Conservation (phyloP, 2,888 invertebrate species). For the Agrochola lota region DNA sequence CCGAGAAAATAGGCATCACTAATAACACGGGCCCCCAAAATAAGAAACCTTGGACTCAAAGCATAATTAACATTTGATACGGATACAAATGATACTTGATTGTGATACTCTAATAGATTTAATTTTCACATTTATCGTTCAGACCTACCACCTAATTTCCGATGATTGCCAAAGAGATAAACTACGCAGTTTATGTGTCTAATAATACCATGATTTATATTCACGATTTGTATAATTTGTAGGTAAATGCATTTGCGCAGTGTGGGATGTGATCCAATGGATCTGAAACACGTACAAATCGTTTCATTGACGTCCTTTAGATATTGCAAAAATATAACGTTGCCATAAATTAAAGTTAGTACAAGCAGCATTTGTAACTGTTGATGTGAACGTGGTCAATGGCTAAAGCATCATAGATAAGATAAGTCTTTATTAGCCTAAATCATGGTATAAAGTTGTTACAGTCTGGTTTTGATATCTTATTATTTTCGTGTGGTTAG, state of each 20-base stretch:
- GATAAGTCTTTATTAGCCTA: too few species aligned
- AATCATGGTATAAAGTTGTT: too few species aligned
- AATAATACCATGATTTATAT: conserved; percentile 54
- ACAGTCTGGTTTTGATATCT: too few species aligned
- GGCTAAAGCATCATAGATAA: not conserved
- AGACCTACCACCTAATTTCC: conserved; percentile 42
- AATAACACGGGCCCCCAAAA: not conserved
- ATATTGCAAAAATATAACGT: not conserved
- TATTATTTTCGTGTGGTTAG: too few species aligned
- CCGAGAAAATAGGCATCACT: not conserved
- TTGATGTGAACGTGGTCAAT: not conserved
- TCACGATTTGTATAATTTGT: conserved; percentile 42
- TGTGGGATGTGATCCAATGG: conserved; percentile 21
- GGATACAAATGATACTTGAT: not conserved
- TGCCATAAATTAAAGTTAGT: not conserved
- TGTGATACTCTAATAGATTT: not conserved
- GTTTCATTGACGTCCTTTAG: conserved; percentile 3
- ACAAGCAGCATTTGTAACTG: not conserved
- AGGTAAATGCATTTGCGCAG: conserved; percentile 18
- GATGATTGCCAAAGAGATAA: conserved; percentile 58
- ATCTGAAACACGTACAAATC: conserved; percentile 11
- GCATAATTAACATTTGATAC: not conserved
- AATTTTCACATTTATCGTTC: conserved; percentile 34
- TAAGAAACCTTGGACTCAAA: not conserved
- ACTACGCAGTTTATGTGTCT: conserved; percentile 44